phyloP scores from a whole-genome alignment of 2,888 invertebrate species.

The Mythimna loreyi region DNA sequence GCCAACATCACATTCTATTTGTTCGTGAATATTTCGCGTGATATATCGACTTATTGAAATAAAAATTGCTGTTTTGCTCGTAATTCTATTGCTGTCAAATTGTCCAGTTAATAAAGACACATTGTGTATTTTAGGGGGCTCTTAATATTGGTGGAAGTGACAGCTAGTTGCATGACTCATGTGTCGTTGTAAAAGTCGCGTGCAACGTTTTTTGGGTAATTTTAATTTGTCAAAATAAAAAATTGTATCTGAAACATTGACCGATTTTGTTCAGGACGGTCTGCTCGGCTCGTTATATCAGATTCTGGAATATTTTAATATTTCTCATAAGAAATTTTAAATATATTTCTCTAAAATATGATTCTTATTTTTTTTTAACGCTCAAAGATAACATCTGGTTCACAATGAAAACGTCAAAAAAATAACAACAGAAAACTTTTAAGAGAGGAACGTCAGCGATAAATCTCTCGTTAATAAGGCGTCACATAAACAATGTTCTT shows the following conservation, averaged over 20 bases:
- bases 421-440: slow-evolving; percentile 71
- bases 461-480: slow-evolving; percentile 86
- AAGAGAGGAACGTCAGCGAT: slow-evolving; percentile 77
- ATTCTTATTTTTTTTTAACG: slow-evolving; percentile 31
- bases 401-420: slow-evolving; percentile 62
- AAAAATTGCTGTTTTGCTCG: slow-evolving; percentile 67
- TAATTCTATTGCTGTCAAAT: slow-evolving; percentile 67
- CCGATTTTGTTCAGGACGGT: slow-evolving; percentile 28
- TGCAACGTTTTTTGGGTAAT: slow-evolving; percentile 40
- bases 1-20: slow-evolving; percentile 81
- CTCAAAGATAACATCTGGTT: slow-evolving; percentile 55
- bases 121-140: slow-evolving; percentile 49
- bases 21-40: slow-evolving; percentile 71
- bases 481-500: slow-evolving; percentile 82
- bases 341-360: background rate
- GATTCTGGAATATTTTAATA: background rate
- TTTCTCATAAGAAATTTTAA: background rate
- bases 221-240: slow-evolving; percentile 61
- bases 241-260: slow-evolving; percentile 46
- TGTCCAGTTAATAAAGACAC: slow-evolving; percentile 55
- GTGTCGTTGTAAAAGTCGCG: slow-evolving; percentile 56
- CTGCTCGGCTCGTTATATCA: slow-evolving; percentile 18
- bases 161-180: slow-evolving; percentile 51
- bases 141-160: slow-evolving; percentile 55
- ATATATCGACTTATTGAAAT: slow-evolving; percentile 72